These are phyloP conservation scores for Catocala fraxini DNA, from an alignment of 2,888 invertebrate species.

Conservation along the genomic window DNA sequence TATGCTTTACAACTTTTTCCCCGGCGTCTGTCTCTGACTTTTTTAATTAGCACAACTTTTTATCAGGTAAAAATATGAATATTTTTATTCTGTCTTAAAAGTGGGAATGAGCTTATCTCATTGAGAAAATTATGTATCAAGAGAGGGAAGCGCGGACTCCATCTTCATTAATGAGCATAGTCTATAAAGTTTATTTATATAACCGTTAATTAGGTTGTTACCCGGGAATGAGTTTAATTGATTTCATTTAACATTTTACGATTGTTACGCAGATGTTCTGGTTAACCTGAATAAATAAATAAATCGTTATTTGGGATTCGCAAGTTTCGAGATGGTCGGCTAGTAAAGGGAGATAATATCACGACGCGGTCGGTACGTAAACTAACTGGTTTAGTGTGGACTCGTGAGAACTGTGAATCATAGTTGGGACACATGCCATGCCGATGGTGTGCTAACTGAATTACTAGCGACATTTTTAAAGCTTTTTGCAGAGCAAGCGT, in stretches of 20 bases:
- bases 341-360: conserved; percentile 11
- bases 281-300: conserved; percentile 14
- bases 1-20: conserved; percentile 28
- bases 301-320: conserved; percentile 8
- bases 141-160: conserved; percentile 12
- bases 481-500: conserved; percentile 76
- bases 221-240: not conserved
- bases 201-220: conserved; percentile 1
- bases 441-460: conserved; percentile 71
- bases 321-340: conserved; percentile 2
- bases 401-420: conserved; percentile 44
- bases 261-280: conserved; percentile 1
- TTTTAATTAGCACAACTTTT: conserved; percentile 35
- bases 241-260: conserved; percentile 10
- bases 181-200: conserved; percentile 11
- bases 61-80: conserved; percentile 22
- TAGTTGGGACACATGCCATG: conserved; percentile 58
- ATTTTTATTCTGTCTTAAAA: conserved; percentile 19
- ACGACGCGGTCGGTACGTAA: conserved; percentile 22
- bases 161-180: conserved; percentile 7
- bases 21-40: conserved; percentile 15
- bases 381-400: conserved; percentile 40
- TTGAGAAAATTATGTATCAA: conserved; percentile 19
- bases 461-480: conserved; percentile 82
- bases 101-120: conserved; percentile 21